Evolutionary conservation across 2,113 vertebrate genomes (phyloP).

Genomic region (Eulemur macaco): DNA sequence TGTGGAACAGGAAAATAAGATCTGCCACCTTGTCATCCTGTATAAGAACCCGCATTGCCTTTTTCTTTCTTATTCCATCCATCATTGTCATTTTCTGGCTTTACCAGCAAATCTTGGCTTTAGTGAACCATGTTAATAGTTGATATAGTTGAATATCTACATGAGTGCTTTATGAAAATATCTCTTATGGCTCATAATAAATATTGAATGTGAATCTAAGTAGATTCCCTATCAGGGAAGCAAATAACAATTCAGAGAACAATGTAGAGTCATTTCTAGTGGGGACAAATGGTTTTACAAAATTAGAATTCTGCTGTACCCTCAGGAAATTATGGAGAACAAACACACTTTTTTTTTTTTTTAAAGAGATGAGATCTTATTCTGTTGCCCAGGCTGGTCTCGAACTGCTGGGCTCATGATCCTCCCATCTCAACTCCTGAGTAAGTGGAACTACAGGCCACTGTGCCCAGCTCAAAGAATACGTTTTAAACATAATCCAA

Average conservation of each 20-base stretch:
- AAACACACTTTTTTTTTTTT: not conserved
- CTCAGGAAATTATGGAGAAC: not conserved
- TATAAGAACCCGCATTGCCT: not conserved
- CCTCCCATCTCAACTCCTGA: too few species aligned
- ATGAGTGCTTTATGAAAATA: not conserved
- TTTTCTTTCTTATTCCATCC: not conserved
- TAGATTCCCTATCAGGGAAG: not conserved
- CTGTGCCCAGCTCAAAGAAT: too few species aligned
- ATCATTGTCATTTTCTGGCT: not conserved
- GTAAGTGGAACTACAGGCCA: not conserved
- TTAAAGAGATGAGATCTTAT: too few species aligned
- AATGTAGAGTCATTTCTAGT: not conserved
- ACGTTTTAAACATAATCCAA: not conserved
- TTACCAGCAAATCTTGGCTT: not conserved
- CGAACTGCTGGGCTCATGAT: too few species aligned
- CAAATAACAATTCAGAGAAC: not conserved
- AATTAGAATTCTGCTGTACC: not conserved
- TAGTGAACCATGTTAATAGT: not conserved
- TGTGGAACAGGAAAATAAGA: not conserved
- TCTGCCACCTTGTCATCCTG: not conserved
- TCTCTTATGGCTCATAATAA: not conserved
- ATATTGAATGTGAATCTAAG: not conserved
- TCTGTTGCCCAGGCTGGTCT: too few species aligned
- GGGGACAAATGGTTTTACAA: not conserved
- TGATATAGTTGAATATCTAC: not conserved